Conservation (phyloP, 37 sponge, comb jelly and placozoan genomes). For the Halisarca cf. caerulea region DNA sequence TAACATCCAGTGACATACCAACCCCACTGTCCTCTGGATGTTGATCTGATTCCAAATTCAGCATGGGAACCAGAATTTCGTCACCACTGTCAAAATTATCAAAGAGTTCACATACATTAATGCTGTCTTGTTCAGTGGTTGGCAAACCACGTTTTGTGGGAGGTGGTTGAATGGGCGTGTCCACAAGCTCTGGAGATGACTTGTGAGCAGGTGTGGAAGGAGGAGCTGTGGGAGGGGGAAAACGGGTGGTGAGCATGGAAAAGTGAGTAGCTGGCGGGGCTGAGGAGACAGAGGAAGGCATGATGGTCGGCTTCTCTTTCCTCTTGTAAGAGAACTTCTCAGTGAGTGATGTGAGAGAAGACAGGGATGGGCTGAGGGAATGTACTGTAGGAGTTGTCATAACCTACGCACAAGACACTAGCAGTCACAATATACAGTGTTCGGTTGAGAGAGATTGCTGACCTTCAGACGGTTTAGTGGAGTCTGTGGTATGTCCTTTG, state of each 20-base stretch:
- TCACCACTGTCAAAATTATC: not conserved
- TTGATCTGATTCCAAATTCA: not conserved
- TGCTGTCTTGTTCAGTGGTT: not conserved
- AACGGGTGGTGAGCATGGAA: not conserved
- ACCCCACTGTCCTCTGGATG: not conserved
- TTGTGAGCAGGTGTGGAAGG: not conserved
- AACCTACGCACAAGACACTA: too few species aligned
- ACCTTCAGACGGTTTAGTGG: constrained; percentile 64
- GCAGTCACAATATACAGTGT: too few species aligned
- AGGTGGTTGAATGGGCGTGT: not conserved
- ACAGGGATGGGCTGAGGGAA: too few species aligned
- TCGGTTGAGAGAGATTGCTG: too few species aligned
- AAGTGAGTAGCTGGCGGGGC: not conserved
- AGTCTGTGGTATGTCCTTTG: constrained; percentile 47
- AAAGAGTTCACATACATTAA: constrained; percentile 8
- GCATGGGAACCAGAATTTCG: not conserved
- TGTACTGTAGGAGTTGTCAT: too few species aligned
- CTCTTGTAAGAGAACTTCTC: too few species aligned
- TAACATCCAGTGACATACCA: not conserved
- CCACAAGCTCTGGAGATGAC: not conserved
- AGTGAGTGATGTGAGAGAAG: too few species aligned
- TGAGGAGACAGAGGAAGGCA: too few species aligned
- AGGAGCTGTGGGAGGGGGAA: not conserved
- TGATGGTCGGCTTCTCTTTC: too few species aligned
- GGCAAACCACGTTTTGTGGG: not conserved